A percentile compares a stretch with the other conserved stretches of the same genome.
phyloP scores from a whole-genome alignment of 2,113 vertebrate genomes.

The Grantiella picta region DNA sequence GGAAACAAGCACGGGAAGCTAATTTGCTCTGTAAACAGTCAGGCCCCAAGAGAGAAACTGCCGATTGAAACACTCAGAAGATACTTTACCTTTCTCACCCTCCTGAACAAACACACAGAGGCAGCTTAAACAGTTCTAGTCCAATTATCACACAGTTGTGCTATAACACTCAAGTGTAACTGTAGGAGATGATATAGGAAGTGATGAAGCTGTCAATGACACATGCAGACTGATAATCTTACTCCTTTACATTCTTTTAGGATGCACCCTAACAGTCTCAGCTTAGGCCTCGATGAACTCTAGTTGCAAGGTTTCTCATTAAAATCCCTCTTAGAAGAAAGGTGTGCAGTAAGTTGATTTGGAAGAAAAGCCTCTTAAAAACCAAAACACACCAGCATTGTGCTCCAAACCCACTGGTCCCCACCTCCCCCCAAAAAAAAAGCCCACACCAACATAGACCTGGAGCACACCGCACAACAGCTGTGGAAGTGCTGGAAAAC shows the following conservation, averaged over 20 bases:
- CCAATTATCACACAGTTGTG: neutral
- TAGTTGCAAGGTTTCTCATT: neutral
- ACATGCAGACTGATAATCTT: neutral
- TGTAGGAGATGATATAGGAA: neutral
- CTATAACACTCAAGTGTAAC: neutral
- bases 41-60: neutral
- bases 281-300: neutral
- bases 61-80: neutral
- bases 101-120: neutral
- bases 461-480: neutral
- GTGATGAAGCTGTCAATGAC: neutral
- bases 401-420: neutral
- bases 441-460: accelerated
- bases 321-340: neutral
- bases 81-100: neutral
- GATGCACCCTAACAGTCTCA: neutral
- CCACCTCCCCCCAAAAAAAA: accelerated
- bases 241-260: neutral
- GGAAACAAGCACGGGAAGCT: neutral
- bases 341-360: neutral
- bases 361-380: neutral
- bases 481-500: neutral
- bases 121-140: neutral
- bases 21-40: slow-evolving; percentile 5
- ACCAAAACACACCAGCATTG: neutral